Base-by-base conservation (phyloP, 1,140 invertebrate species). In the Drosophila nigrodunni region DNA sequence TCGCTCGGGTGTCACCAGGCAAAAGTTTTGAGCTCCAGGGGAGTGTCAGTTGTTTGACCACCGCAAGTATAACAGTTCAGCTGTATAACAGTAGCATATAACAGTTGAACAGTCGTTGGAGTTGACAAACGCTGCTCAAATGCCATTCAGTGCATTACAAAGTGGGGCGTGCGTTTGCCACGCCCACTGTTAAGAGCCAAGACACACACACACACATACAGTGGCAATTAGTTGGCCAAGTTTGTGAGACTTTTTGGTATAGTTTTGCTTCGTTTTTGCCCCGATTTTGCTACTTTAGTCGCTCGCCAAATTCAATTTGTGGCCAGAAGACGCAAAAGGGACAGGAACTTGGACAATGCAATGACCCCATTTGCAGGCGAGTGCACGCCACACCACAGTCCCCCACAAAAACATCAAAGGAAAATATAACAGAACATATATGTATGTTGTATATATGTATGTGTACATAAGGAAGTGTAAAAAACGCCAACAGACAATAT, bases 71-170 rank as follows among this genome's bases (percentile, higher is more conserved):
- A 8, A 55, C n/a, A 55, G 52, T 54, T 30, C 0, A 39, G 21
- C 46, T 60, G 8, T 18, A 47, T 34, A 3, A 55, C n/a, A 55
- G 34, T 54, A 18, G 13, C n/a, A 54, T n/a, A 69, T 52, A 43
- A 60, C 39, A 43, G 47, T 25, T n/a, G 1, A 11, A 49, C 21
- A 13, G 25, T 34, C 49, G 1, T 58, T 43, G 50, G 61, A 58
- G 39, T 49, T 9, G 60, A 30, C 30, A 59, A 18, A 10, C 18
- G 57, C 50, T 59, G 68, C 52, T 49, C 61, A 76, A 86, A 86
- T 86, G 82, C 83, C 79, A 86, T 82, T 86, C 69, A 61, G 54
- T 70, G 71, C 68, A 76, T 44, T 67, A 18, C 58, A 49, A 74
- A 21, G 30, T 61, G 9, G 21, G 11, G 8, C 3, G 35, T 15